Base-by-base conservation (phyloP, 2,113 vertebrate species). In the Sebastes fasciatus region DNA sequence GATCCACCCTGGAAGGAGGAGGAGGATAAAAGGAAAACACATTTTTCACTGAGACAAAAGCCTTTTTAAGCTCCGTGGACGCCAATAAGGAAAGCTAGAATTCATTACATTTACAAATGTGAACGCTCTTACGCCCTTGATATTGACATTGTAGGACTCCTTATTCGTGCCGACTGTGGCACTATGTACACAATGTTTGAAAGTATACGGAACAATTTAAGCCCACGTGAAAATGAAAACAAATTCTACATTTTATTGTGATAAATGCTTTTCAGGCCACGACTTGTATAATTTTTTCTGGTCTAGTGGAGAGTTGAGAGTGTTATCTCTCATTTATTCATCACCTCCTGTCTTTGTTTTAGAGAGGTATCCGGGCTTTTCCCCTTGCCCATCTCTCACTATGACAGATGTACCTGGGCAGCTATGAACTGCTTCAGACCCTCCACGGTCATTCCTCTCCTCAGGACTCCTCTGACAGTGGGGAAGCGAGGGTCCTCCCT, bases 401-500 rank as follows among this genome's bases (percentile, higher is more conserved):
- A 13, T 23, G 16, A 54, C 42, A n/a, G 34, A 92, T 91, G 43
- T 45, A 99, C 98, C 96, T 99, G 98, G 19, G 98, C 98, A 68
- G 98, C 98, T 83, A 99, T 99, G 81, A 99, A 99, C 87, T 99
- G 98, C 63, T 99, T 99, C 61, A 99, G 92, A 8, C 98, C 98
- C 87, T 99, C 98, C 51, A 99, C 98, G 0, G 98, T 99, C 98
- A 99, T 98, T 62, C 98, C 98, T 94, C 98, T 97, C 86, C 98
- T 96, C 64, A 99, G 93, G 12, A 99, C 97, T 9, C 98, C 98
- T 86, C 98, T 96, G 1, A 99, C 98, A 0, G 98, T 99, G n/a
- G 98, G 98, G 91, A 99, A 99, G 16, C 98, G 95, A 34, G 98
- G 98, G 90, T 99, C 98, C 78, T 99, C 98, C 98, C 98, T 99